Conservation (phyloP, 2,888 invertebrate genomes). For the Minunthozetes semirufus region DNA sequence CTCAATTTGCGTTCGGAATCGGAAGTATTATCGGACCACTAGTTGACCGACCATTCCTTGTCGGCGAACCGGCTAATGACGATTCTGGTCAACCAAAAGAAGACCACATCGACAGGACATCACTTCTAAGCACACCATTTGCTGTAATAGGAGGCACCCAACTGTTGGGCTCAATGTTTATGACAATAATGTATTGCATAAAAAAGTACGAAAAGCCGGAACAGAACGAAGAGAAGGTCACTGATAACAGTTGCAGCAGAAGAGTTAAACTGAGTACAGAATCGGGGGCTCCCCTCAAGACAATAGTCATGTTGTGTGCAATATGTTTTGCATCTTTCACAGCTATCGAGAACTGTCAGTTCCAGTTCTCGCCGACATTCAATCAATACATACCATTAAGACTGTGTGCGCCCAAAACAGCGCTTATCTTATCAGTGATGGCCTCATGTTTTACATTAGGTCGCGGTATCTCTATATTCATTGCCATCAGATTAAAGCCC, state of each 20-base stretch:
- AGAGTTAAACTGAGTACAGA: background rate
- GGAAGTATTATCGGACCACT: conserved; percentile 16
- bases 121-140: background rate
- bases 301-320: background rate
- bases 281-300: background rate
- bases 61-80: background rate
- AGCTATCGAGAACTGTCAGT: conserved; percentile 25
- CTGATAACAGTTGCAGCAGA: background rate
- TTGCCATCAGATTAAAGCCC: background rate
- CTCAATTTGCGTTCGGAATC: conserved; percentile 23
- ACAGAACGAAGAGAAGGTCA: background rate
- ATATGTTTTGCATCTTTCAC: conserved; percentile 1
- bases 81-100: background rate
- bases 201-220: conserved; percentile 12
- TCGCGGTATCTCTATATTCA: conserved; percentile 9
- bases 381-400: conserved; percentile 26
- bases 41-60: conserved; percentile 5
- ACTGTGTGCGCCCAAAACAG: conserved; percentile 9
- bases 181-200: conserved; percentile 5
- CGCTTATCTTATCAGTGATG: conserved; percentile 26
- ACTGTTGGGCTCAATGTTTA: conserved; percentile 17
- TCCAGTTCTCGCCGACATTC: conserved; percentile 16
- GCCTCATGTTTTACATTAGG: conserved; percentile 29
- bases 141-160: conserved; percentile 8
- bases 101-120: background rate